These are phyloP conservation scores for Drepana arcuata DNA, from an alignment of 1,140 invertebrate species.

Conservation along the genomic window DNA sequence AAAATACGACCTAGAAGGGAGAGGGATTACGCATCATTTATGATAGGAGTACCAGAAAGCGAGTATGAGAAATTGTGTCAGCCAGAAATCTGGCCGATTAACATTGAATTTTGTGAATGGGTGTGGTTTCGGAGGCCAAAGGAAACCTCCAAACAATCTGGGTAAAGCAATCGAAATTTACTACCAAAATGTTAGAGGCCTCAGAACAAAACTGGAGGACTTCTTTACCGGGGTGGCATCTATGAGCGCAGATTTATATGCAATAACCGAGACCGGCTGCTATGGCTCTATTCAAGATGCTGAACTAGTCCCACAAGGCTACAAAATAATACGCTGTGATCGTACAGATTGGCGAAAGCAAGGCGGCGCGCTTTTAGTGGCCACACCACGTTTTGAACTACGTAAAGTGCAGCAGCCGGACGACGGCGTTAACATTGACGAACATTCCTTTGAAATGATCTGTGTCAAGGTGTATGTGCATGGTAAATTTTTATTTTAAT, in stretches of 20 bases:
- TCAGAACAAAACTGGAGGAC: not conserved
- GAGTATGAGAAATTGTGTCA: not conserved
- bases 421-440: conserved; percentile 1
- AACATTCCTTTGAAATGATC: not conserved
- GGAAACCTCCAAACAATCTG: not conserved
- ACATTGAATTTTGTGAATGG: not conserved
- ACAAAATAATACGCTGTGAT: not conserved
- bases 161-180: not conserved
- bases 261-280: not conserved
- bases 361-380: not conserved
- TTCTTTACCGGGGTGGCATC: not conserved
- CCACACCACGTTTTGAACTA: not conserved
- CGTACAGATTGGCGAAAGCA: not conserved
- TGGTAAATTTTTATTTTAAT: conserved; percentile 1
- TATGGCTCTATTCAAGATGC: not conserved
- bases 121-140: not conserved
- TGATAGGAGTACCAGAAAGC: not conserved
- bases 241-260: not conserved
- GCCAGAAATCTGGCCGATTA: not conserved
- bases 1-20: not conserved
- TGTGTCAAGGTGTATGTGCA: not conserved
- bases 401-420: not conserved
- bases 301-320: not conserved
- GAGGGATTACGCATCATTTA: not conserved
- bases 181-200: not conserved